phyloP scores from a whole-genome alignment of 2,797 vertebrate species.

The Hippopotamyrus pictus region DNA sequence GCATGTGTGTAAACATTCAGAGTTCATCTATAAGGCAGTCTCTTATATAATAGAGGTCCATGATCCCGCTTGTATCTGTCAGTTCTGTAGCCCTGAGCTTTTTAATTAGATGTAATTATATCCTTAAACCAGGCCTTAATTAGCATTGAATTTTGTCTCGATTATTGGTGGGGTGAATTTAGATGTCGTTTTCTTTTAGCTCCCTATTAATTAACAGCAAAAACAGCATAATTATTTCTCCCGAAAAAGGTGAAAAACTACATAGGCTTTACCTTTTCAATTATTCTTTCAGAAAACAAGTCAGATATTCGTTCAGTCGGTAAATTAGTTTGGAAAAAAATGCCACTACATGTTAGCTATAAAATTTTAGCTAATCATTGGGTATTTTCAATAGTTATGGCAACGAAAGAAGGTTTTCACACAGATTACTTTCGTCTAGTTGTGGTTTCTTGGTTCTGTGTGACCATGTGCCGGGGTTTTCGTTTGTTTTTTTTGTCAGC shows the following conservation, averaged over 20 bases:
- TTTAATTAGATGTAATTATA: slow-evolving; percentile 42
- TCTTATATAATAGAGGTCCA: slow-evolving; percentile 18
- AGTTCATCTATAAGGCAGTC: slow-evolving; percentile 12
- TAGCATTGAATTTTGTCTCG: slow-evolving; percentile 27
- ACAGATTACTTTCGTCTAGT: neutral
- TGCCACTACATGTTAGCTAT: neutral
- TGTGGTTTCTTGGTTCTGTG: neutral
- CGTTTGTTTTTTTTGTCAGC: neutral
- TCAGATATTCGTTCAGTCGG: neutral
- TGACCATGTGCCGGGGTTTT: neutral
- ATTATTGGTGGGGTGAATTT: slow-evolving; percentile 29
- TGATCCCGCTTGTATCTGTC: slow-evolving; percentile 13
- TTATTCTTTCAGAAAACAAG: slow-evolving; percentile 8
- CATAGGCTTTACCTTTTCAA: slow-evolving; percentile 20
- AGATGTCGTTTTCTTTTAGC: slow-evolving; percentile 20
- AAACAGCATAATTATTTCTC: slow-evolving; percentile 14
- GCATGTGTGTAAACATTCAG: neutral
- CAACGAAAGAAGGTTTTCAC: neutral
- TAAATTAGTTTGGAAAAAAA: slow-evolving; percentile 11
- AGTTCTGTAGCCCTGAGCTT: slow-evolving; percentile 16
- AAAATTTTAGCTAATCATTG: neutral
- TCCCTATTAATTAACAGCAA: slow-evolving; percentile 19
- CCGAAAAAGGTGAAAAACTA: slow-evolving; percentile 27
- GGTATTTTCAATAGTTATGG: neutral
- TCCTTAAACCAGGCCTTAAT: slow-evolving; percentile 40